phyloP scores from a whole-genome alignment of 2,797 vertebrate species.

The Picus viridis region DNA sequence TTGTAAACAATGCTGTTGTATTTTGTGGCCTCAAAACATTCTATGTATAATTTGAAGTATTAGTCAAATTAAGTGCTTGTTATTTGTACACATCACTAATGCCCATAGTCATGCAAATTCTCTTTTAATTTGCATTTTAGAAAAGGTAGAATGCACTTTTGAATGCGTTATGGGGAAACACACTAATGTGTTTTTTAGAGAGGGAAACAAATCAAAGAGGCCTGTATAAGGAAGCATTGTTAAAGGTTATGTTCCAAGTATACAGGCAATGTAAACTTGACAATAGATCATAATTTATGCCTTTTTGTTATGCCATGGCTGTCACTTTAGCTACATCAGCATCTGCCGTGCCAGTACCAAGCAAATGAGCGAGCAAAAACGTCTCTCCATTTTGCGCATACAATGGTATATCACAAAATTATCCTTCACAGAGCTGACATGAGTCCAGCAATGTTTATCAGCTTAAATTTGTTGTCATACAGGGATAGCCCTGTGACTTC shows the following conservation, averaged over 20 bases:
- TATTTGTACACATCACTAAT: background rate
- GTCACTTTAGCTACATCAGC: background rate
- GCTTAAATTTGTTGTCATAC: background rate
- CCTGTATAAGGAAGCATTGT: background rate
- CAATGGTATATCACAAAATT: background rate
- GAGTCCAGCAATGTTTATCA: background rate
- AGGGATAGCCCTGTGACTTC: background rate
- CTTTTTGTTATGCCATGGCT: background rate
- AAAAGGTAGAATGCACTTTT: background rate
- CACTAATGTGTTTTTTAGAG: background rate
- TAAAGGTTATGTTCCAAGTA: background rate
- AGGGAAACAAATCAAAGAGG: background rate
- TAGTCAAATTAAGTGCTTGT: background rate
- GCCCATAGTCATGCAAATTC: background rate
- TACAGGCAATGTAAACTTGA: background rate
- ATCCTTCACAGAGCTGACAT: background rate
- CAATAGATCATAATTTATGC: background rate
- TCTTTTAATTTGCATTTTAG: background rate
- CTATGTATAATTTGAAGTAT: conserved; percentile 72
- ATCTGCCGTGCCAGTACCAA: background rate
- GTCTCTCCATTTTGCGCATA: background rate
- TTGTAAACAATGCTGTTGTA: conserved; percentile 85
- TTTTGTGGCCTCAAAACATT: conserved; percentile 75
- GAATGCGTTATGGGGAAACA: background rate
- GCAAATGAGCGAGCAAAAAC: background rate